Evolutionary conservation across 1,140 invertebrate genomes (phyloP).

Genomic region (Meloidogyne chitwoodi): DNA sequence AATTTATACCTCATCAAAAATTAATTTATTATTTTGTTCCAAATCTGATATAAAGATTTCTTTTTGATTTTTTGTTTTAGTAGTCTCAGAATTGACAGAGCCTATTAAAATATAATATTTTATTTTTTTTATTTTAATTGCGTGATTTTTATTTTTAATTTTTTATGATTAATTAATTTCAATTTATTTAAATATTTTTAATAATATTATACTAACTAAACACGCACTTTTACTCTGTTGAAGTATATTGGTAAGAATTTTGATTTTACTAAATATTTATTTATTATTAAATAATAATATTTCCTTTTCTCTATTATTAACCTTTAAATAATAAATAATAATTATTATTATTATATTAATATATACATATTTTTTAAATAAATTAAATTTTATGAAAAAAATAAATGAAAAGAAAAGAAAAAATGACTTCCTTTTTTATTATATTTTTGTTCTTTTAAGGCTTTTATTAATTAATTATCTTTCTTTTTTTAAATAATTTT

Average conservation of each 20-base stretch:
- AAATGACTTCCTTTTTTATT: no score
- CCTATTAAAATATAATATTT: not conserved
- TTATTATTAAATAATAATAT: no score
- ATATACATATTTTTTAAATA: no score
- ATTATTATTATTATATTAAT: no score
- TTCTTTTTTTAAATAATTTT: no score
- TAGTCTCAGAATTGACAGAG: not conserved
- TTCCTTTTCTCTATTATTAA: no score
- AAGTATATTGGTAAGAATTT: conserved; percentile 18
- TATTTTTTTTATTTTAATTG: not conserved
- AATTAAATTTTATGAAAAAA: no score
- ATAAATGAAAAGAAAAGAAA: no score
- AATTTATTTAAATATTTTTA: not conserved
- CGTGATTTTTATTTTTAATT: not conserved
- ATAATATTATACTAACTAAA: not conserved
- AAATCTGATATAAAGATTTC: not conserved
- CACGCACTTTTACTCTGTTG: conserved; percentile 14
- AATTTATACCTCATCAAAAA: not conserved
- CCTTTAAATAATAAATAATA: no score
- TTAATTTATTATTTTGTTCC: not conserved
- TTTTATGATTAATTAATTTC: not conserved
- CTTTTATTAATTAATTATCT: no score
- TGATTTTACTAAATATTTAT: not conserved
- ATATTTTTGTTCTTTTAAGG: no score
- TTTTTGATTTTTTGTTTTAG: not conserved